phyloP scores from a whole-genome alignment of 2,888 invertebrate genomes.

The Heliconius cydno region DNA sequence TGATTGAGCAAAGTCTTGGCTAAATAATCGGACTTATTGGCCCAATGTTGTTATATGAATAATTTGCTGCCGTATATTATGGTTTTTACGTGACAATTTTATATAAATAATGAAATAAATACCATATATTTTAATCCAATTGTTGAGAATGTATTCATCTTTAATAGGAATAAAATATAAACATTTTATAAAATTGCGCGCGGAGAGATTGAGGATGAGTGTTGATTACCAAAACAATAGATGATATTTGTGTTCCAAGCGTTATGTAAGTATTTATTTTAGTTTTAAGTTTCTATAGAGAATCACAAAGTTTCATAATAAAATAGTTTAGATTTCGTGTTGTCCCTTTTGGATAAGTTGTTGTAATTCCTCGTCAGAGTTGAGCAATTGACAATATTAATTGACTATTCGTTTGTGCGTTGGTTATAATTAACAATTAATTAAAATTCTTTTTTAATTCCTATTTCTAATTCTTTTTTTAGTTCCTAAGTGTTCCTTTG shows the following conservation, averaged over 20 bases:
- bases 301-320: conserved; percentile 29
- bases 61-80: conserved; percentile 2
- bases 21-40: not conserved
- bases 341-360: not conserved
- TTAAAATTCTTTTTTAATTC: too few species aligned
- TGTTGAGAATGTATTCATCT: conserved; percentile 3
- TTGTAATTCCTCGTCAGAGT: conserved; percentile 1
- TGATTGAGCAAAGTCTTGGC: not conserved
- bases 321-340: conserved; percentile 16
- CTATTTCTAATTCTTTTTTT: too few species aligned
- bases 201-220: conserved; percentile 13
- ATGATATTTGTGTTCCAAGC: conserved; percentile 61
- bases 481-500: too few species aligned
- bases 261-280: conserved; percentile 74
- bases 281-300: conserved; percentile 58
- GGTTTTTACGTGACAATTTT: conserved; percentile 12
- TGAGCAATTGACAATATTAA: not conserved
- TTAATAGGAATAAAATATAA: not conserved
- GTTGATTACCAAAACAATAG: conserved; percentile 34
- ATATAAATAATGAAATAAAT: conserved; percentile 10
- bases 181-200: not conserved
- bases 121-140: not conserved
- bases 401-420: not conserved
- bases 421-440: too few species aligned
- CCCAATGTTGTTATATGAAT: conserved; percentile 7